Evolutionary conservation across 2,797 vertebrate species (phyloP).

Genomic region (Alauda arvensis): DNA sequence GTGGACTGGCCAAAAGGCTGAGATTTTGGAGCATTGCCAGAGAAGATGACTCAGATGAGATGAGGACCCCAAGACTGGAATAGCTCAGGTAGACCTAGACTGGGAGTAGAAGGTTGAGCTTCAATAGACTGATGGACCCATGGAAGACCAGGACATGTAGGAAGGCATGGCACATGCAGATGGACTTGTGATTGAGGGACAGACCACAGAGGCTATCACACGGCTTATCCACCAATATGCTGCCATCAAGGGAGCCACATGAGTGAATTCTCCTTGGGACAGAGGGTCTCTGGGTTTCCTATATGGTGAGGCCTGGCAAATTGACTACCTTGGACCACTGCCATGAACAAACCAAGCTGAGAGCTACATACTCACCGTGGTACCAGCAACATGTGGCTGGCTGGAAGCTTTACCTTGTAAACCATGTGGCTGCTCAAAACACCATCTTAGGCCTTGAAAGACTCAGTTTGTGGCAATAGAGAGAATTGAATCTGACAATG

Average conservation of each 20-base stretch:
- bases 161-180: not conserved
- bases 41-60: not conserved
- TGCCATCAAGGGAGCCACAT: fast-evolving
- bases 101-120: not conserved
- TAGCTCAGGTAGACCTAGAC: not conserved
- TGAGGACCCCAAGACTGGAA: not conserved
- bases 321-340: too few species aligned
- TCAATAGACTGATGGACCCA: fast-evolving
- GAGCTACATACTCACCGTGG: too few species aligned
- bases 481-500: not conserved
- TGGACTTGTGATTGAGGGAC: fast-evolving
- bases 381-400: not conserved
- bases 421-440: not conserved
- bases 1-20: not conserved
- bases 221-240: not conserved
- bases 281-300: not conserved
- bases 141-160: not conserved
- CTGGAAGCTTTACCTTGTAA: not conserved
- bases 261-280: not conserved
- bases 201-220: not conserved
- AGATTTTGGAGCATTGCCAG: not conserved
- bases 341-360: too few species aligned
- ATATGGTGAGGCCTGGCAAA: not conserved
- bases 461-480: not conserved
- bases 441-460: not conserved